Evolutionary conservation across 2,113 vertebrate species (phyloP), one percentile per base, ranked within the genome.

Genomic region (Ciconia boyciana): DNA sequence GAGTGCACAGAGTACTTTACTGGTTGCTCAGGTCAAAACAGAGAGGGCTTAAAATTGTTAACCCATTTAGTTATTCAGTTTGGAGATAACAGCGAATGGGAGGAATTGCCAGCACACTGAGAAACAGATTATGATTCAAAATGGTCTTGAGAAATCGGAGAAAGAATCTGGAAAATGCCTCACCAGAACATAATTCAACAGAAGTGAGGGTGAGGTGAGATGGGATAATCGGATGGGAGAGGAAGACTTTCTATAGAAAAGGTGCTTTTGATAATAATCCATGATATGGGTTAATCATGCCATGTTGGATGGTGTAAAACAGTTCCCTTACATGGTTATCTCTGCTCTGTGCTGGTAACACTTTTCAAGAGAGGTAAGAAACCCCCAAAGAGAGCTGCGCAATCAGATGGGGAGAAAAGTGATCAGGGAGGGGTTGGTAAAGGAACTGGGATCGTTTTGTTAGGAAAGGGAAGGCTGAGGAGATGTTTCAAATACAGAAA

Each of bases 381-480:
- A 36, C 15, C 26, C 49, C 78, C 0, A 1, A 49, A 75, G 74
- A 64, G 16, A 88, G 51, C 20, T 44, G 7, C 0, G 0, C 17
- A 17, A 39, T 66, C 57, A 75, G 51, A n/a, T 58, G 31, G n/a
- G 18, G 21, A 87, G 5, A 13, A 36, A 22, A 77, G n/a, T 2
- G 19, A 26, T 51, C 22, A 61, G 55, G 25, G 36, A 70, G 25
- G 10, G 49, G 22, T 52, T 7, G 2, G 25, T 58, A 62, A 64
- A 69, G 49, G 65, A 78, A 74, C 4, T 31, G n/a, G 14, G 24
- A 77, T 80, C 0, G 0, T 80, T 90, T 80, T 51, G 6, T 32
- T 41, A 36, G 52, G 54, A 46, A 89, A 54, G 11, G 39, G 52
- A 77, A 43, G n/a, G 22, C 9, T 52, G 70, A 64, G 43, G 62